Conservation (phyloP, 2,888 invertebrate genomes). For the Synanthedon andrenaeformis region DNA sequence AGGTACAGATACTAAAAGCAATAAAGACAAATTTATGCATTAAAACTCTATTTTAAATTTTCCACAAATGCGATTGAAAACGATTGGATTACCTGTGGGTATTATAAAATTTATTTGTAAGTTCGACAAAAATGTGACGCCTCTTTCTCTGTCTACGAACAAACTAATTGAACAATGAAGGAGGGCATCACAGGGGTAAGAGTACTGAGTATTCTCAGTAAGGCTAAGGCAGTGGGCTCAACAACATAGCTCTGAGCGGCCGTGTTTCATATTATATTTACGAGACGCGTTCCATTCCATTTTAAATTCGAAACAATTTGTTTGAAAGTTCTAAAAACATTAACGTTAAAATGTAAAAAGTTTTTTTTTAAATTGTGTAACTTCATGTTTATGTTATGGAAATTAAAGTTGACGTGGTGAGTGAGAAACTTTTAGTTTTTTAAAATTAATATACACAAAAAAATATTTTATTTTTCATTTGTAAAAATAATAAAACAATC, state of each 20-base stretch:
- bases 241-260: conserved; percentile 23
- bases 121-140: conserved; percentile 5
- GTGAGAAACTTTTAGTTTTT: conserved; percentile 11
- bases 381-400: conserved; percentile 26
- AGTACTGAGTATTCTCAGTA: no score
- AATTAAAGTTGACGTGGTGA: conserved; percentile 57
- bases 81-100: neutral
- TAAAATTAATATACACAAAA: no score
- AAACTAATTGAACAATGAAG: conserved; percentile 7
- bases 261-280: conserved; percentile 12
- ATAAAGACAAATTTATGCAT: no score
- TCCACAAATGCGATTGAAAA: neutral
- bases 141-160: neutral
- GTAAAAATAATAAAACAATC: neutral
- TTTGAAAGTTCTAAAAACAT: no score
- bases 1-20: no score
- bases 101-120: conserved; percentile 4
- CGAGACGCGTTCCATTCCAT: neutral
- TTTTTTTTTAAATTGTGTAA: no score
- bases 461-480: no score
- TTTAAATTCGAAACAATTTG: neutral
- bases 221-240: conserved; percentile 24
- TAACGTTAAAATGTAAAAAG: no score
- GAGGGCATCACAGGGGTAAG: no score
- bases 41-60: no score